Base-by-base conservation (phyloP, 2,888 invertebrate species). In the Parnassius mnemosyne region DNA sequence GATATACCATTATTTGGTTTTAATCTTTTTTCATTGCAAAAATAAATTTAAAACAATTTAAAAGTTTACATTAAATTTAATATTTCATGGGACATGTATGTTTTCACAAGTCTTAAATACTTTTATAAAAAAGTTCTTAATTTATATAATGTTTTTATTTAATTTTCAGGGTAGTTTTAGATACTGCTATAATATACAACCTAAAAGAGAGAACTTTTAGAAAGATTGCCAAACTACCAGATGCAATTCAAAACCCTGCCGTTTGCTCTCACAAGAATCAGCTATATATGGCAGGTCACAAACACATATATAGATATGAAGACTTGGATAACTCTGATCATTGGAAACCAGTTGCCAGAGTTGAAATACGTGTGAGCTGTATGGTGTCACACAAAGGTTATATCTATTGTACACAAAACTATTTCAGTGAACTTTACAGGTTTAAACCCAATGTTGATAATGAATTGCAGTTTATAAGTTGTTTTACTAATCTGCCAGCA, bases 351-450 rank as follows among this genome's bases (percentile, higher is more conserved):
- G 71, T 80, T 2, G 57, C 81, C 0, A 57, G 67, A 1, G 80
- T 84, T 10, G 72, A 83, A 0, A 78, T 87, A 44, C 71, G 81
- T 56, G 73, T 77, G 3, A 81, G 74, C 54, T 77, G 72, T 50
- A 76, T 91, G 75, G 66, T 76, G 1, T 85, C 90, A 3, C 85
- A 71, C 52, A 83, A 78, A 52, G 80, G 79, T 0, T 80, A 83
- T 65, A 83, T 91, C 49, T 89, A 87, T 64, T 83, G 84, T 56
- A 78, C 83, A 0, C 89, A 89, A 65, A 81, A 77, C 65, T 89
- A 82, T 60, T 87, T 84, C 57, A 78, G 73, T 25, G 72, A 78
- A 50, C 55, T 90, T 54, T 84, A 83, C 60, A 79, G 86, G 66
- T 87, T 89, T 65, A 76, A 68, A 46, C 89, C 90, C 1, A 79